Conservation (phyloP, 2,113 vertebrate genomes). For the Pagrus major region DNA sequence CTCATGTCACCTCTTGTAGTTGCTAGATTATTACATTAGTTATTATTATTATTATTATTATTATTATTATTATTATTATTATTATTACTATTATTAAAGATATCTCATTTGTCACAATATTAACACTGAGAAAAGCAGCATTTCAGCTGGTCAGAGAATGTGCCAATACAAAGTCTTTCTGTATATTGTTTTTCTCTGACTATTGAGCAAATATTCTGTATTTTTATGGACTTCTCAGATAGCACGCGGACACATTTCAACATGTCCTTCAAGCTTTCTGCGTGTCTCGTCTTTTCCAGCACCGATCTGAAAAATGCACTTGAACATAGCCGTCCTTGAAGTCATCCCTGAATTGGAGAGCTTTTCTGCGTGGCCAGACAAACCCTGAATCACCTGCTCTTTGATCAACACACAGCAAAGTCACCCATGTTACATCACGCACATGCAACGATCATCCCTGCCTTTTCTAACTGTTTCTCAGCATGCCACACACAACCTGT, state of each 20-base stretch:
- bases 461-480: conserved; percentile 23
- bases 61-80: background rate
- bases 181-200: background rate
- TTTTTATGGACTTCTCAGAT: background rate
- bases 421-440: conserved; percentile 12
- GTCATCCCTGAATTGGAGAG: background rate
- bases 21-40: background rate
- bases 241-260: background rate
- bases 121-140: background rate
- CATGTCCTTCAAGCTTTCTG: background rate
- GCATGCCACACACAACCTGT: conserved; percentile 50
- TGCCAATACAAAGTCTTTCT: background rate
- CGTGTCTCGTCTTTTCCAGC: background rate
- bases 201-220: background rate
- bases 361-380: conserved; percentile 14
- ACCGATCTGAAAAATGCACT: background rate
- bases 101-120: background rate
- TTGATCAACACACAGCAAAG: conserved; percentile 19
- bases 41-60: too few relatives aligned
- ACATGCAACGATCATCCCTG: background rate
- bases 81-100: background rate
- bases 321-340: conserved; percentile 38
- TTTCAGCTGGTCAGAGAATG: background rate
- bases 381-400: conserved; percentile 7
- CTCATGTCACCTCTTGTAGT: background rate